These are phyloP conservation scores for Cryptocephalus moraei DNA, from an alignment of 2,888 invertebrate species.

Conservation along the genomic window DNA sequence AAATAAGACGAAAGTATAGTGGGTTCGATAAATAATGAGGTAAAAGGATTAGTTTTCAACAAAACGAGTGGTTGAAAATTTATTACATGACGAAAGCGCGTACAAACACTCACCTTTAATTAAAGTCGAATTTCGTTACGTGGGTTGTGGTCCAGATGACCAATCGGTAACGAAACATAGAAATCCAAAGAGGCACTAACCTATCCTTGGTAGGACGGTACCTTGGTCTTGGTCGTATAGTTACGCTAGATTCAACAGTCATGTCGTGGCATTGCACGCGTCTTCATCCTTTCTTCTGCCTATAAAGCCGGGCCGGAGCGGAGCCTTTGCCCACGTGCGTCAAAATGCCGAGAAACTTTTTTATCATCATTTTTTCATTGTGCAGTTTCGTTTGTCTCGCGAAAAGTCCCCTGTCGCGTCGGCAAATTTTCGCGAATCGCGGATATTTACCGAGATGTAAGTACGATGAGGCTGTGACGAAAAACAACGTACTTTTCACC, in stretches of 20 bases:
- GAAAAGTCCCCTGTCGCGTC: conserved; percentile 15
- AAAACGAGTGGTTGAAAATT: conserved; percentile 4
- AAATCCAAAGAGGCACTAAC: conserved; percentile 32
- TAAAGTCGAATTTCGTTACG: conserved; percentile 26
- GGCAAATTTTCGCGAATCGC: conserved; percentile 17
- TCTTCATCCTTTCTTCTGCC: conserved; percentile 12
- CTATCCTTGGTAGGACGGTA: conserved; percentile 32
- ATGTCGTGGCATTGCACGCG: conserved; percentile 31
- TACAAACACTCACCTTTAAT: conserved; percentile 26
- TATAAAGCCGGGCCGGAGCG: conserved; percentile 10
- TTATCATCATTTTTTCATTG: conserved; percentile 3
- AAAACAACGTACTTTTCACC: conserved; percentile 26
- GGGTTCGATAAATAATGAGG: no score
- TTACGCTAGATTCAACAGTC: conserved; percentile 24
- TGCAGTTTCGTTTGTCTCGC: conserved; percentile 8
- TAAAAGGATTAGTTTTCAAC: background rate
- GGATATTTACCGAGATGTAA: conserved; percentile 31
- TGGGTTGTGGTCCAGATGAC: conserved; percentile 29
- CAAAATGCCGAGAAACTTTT: background rate
- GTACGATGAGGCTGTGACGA: conserved; percentile 31
- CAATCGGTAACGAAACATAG: conserved; percentile 31
- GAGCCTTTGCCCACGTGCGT: conserved; percentile 28
- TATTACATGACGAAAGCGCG: background rate
- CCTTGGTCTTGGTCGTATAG: conserved; percentile 28
- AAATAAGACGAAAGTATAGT: no score